Percentiles rank a stretch among this genome's conserved stretches.
These are phyloP conservation scores for Dermatemys mawii DNA, from an alignment of 2,113 vertebrate species.

Conservation along the genomic window DNA sequence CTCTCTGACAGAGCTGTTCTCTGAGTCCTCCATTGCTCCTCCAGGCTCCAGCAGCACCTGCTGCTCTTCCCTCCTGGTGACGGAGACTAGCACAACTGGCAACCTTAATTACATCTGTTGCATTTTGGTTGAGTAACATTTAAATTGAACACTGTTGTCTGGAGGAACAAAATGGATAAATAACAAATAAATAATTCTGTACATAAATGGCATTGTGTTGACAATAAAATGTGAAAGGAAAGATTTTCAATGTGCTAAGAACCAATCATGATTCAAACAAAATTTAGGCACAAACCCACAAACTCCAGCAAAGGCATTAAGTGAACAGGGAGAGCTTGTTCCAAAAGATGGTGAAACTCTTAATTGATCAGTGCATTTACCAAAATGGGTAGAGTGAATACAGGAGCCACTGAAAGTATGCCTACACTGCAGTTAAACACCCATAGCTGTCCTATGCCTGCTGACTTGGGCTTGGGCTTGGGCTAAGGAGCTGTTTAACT, in stretches of 20 bases:
- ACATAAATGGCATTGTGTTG: neutral
- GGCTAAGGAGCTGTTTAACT: neutral
- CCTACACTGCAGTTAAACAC: neutral
- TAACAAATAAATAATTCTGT: neutral
- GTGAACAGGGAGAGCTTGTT: neutral
- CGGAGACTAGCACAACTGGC: too few relatives aligned
- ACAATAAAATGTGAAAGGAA: constrained; percentile 11
- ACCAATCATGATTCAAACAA: neutral
- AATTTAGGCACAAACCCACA: neutral
- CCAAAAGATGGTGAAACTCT: neutral
- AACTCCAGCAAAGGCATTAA: neutral
- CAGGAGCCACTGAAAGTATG: neutral
- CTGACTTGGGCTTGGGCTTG: neutral
- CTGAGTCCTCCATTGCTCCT: too few relatives aligned
- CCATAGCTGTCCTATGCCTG: neutral
- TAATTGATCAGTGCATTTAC: neutral
- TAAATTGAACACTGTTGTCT: neutral
- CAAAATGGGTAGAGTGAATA: neutral
- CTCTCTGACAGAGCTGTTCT: too few relatives aligned
- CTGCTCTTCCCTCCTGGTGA: too few relatives aligned
- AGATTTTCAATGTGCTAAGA: neutral
- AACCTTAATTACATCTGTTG: constrained; percentile 14
- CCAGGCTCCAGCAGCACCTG: too few relatives aligned
- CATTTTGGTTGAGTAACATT: constrained; percentile 20
- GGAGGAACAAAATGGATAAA: neutral